Evolutionary conservation across 2,113 vertebrate genomes (phyloP).

Genomic region (Eclectus roratus): DNA sequence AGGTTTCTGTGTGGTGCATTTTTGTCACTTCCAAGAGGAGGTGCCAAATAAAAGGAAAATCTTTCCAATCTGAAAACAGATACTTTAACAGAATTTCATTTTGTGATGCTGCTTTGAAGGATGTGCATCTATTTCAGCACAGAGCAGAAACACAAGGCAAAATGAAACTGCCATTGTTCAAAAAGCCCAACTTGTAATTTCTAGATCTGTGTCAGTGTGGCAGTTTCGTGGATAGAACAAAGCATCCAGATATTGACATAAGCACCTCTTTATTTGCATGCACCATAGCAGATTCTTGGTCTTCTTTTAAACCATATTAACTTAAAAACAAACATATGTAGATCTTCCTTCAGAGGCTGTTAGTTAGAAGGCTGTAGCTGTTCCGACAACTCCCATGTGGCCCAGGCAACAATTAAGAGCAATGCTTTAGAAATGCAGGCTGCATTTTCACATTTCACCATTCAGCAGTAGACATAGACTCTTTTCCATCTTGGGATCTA

Average conservation of each 20-base stretch:
- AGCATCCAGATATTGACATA: neutral
- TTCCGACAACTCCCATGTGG: neutral
- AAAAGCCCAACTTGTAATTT: neutral
- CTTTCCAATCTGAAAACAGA: neutral
- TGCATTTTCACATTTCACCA: neutral
- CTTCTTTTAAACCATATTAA: neutral
- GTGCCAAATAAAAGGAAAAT: neutral
- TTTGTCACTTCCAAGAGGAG: neutral
- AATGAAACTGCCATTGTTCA: neutral
- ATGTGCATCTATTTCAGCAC: neutral
- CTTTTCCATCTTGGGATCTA: neutral
- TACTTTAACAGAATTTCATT: neutral
- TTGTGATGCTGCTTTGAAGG: neutral
- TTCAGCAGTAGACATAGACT: neutral
- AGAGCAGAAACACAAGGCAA: neutral
- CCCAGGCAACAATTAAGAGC: neutral
- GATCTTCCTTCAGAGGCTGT: neutral
- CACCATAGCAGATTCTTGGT: neutral
- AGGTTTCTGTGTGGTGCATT: neutral
- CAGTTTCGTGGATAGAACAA: neutral
- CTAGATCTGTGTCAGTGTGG: neutral
- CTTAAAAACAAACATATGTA: neutral
- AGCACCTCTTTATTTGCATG: neutral
- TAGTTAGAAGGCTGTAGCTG: slow-evolving; percentile 7
- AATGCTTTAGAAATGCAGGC: neutral